Conservation (phyloP, 2,888 invertebrate genomes). For the Xanthia togata region DNA sequence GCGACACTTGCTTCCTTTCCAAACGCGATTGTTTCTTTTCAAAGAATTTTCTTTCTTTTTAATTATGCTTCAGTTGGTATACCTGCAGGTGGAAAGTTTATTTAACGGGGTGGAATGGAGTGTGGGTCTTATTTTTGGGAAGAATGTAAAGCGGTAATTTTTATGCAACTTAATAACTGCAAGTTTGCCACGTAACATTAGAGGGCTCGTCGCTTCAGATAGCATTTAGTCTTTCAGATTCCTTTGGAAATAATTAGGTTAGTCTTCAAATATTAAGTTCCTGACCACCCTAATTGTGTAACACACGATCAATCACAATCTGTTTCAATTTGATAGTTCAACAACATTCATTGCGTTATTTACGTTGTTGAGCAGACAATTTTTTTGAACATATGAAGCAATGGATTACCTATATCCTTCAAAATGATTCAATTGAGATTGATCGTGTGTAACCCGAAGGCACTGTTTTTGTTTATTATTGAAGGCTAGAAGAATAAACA, state of each 20-base stretch:
- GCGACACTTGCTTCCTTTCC: conserved; percentile 82
- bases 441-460: too few relatives aligned
- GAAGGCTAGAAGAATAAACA: conserved; percentile 2
- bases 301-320: too few relatives aligned
- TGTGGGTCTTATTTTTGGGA: conserved; percentile 13
- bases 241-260: neutral
- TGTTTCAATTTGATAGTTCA: too few relatives aligned
- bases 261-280: neutral
- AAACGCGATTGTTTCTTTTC: conserved; percentile 77
- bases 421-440: too few relatives aligned
- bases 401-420: too few relatives aligned
- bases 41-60: conserved; percentile 72
- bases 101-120: conserved; percentile 32
- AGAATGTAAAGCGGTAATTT: neutral
- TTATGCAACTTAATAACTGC: neutral
- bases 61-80: conserved; percentile 67
- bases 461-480: conserved; percentile 17
- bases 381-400: too few relatives aligned
- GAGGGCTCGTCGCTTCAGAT: neutral
- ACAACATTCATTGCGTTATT: too few relatives aligned
- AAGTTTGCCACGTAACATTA: neutral
- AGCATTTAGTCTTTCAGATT: neutral
- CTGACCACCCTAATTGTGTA: neutral
- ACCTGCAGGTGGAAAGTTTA: conserved; percentile 64
- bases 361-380: too few relatives aligned